phyloP scores from a whole-genome alignment of 2,797 vertebrate genomes.

The Notoglanidium macrostoma region DNA sequence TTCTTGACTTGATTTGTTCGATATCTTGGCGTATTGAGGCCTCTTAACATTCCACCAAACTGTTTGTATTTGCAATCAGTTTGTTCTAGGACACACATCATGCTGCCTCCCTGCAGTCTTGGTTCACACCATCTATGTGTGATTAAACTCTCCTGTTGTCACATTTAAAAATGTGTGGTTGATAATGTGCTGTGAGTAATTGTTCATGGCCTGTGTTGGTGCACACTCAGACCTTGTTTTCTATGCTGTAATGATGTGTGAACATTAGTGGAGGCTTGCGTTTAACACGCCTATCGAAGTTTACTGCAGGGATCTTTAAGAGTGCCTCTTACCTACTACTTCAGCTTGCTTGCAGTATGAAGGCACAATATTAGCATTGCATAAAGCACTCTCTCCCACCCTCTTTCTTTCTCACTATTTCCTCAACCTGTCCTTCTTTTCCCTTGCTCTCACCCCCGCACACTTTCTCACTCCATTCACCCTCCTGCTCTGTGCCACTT shows the following conservation, averaged over 20 bases:
- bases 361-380: slow-evolving; percentile 70
- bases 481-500: slow-evolving; percentile 39
- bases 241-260: slow-evolving; percentile 60
- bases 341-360: slow-evolving; percentile 67
- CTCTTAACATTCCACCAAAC: slow-evolving; percentile 1
- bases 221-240: slow-evolving; percentile 65
- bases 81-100: slow-evolving; percentile 60
- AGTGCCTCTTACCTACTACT: slow-evolving; percentile 57
- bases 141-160: slow-evolving; percentile 51
- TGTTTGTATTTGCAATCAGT: slow-evolving; percentile 52
- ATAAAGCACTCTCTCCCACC: slow-evolving; percentile 57
- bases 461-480: slow-evolving; percentile 4
- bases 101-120: slow-evolving; percentile 55
- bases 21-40: slow-evolving; percentile 24
- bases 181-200: slow-evolving; percentile 67
- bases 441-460: slow-evolving; percentile 52
- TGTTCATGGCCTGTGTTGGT: slow-evolving; percentile 64
- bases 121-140: slow-evolving; percentile 30
- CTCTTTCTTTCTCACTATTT: slow-evolving; percentile 50
- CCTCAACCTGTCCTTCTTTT: slow-evolving; percentile 51
- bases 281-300: slow-evolving; percentile 51
- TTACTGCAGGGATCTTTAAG: slow-evolving; percentile 59
- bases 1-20: slow-evolving; percentile 30
- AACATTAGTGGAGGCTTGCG: slow-evolving; percentile 50
- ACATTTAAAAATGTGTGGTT: slow-evolving; percentile 61